Base-by-base conservation (phyloP, 2,888 invertebrate genomes). In the Andrena bicolor region DNA sequence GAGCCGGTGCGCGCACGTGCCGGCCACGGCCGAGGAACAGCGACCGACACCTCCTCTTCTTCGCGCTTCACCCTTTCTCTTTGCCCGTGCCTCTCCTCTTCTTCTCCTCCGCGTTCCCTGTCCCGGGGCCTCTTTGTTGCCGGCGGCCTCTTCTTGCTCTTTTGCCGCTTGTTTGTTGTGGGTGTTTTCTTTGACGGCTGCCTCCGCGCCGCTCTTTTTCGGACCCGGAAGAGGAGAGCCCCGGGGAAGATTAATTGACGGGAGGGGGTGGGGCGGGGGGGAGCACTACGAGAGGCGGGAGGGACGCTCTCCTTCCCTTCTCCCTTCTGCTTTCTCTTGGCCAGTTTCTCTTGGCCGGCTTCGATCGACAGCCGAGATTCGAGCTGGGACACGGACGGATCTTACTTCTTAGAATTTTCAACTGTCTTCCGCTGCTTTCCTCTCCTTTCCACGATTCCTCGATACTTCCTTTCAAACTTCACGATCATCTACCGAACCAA, bases 1-100 rank as follows among this genome's bases (percentile, higher is more conserved):
- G 87, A 80, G 71, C 81, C 80, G 76, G 81, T 85, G 70, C 88
- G 89, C 88, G 88, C 89, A 88, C 88, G 87, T 88, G 88, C 88
- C 88, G 74, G 82, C 81, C 87, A 82, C 86, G 82, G 80, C 74
- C 84, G 75, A 80, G 75, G 74, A 86, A 84, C 79, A 78, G 79
- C 84, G 77, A 78, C 86, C 78, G 81, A 86, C 88, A 88, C 88
- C 85, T 86, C 82, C 83, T 88, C 83, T 83, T 86, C 84, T 83
- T 88, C 88, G 77, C 84, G 79, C 85, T 84, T 79, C 65, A 71
- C 80, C 75, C 81, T 80, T 79, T 78, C 71, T 66, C 20, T 49
- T 49, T 10, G 70, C 28, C 72, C 16, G 20, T 41, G 35, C 35
- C 58, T 35, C 41, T 5, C 48, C 65, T 16, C 49, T 56, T 10